phyloP scores from a whole-genome alignment of 2,113 vertebrate species.

The Todiramphus chloris region DNA sequence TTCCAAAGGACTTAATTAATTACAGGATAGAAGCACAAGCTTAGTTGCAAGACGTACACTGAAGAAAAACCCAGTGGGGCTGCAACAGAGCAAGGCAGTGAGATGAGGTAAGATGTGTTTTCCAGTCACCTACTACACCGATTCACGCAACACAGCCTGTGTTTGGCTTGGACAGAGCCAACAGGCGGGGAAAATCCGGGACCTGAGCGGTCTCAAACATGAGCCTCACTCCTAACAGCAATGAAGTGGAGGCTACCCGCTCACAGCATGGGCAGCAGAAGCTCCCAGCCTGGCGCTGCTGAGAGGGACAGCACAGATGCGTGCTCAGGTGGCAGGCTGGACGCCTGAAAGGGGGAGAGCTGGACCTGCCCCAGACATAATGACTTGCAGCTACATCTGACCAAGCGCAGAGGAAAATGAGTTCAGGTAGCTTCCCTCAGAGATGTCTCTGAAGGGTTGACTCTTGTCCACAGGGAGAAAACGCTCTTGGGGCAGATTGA shows the following conservation, averaged over 20 bases:
- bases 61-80: neutral
- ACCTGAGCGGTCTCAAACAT: neutral
- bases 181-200: neutral
- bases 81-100: neutral
- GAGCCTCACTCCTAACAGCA: neutral
- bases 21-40: neutral
- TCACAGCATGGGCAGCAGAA: neutral
- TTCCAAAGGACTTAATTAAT: neutral
- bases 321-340: neutral
- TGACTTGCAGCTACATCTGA: neutral
- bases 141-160: rapidly evolving
- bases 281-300: neutral
- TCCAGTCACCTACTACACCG: rapidly evolving
- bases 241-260: neutral
- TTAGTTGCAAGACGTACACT: neutral
- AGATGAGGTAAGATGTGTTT: neutral
- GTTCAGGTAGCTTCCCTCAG: neutral
- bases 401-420: neutral
- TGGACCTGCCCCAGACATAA: neutral
- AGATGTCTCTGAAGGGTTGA: neutral
- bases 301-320: rapidly evolving
- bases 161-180: neutral
- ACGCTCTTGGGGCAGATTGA: neutral
- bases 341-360: neutral
- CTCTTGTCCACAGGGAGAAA: neutral